Evolutionary conservation across 2,888 invertebrate species (phyloP).

Genomic region (Lasioglossum figueresi): DNA sequence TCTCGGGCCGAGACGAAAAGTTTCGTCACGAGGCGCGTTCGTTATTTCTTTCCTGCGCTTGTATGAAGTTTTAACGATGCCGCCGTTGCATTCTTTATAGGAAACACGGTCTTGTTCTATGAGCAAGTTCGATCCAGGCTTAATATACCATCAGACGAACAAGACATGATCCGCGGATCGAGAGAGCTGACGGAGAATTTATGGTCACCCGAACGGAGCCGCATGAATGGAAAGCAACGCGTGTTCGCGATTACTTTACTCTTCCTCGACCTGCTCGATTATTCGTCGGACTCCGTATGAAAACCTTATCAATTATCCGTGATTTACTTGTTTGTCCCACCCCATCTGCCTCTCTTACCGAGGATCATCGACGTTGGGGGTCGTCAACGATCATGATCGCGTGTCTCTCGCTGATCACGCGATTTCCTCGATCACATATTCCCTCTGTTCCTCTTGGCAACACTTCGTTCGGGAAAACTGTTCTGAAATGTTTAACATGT

Average conservation of each 20-base stretch:
- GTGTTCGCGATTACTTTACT: neutral
- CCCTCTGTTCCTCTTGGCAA: too few relatives aligned
- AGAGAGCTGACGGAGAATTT: neutral
- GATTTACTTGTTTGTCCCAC: constrained; percentile 7
- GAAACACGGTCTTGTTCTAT: constrained; percentile 6
- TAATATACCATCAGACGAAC: constrained; percentile 1
- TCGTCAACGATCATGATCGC: neutral
- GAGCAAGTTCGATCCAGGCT: constrained; percentile 34
- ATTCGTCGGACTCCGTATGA: neutral
- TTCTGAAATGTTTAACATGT: too few relatives aligned
- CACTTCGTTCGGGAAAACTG: too few relatives aligned
- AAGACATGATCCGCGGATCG: neutral
- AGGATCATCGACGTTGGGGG: neutral
- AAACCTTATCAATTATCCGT: constrained; percentile 28
- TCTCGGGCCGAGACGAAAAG: constrained; percentile 14
- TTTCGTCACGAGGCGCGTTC: constrained; percentile 31
- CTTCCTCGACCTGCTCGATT: neutral
- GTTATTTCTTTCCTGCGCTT: constrained; percentile 28
- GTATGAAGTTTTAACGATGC: constrained; percentile 55
- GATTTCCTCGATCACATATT: neutral
- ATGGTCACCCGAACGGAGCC: neutral
- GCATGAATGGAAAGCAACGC: neutral
- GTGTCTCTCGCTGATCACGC: neutral
- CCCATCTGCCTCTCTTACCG: neutral
- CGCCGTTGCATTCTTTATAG: constrained; percentile 37